Evolutionary conservation across 2,888 invertebrate species (phyloP).

Genomic region (Drosophila paranaensis): DNA sequence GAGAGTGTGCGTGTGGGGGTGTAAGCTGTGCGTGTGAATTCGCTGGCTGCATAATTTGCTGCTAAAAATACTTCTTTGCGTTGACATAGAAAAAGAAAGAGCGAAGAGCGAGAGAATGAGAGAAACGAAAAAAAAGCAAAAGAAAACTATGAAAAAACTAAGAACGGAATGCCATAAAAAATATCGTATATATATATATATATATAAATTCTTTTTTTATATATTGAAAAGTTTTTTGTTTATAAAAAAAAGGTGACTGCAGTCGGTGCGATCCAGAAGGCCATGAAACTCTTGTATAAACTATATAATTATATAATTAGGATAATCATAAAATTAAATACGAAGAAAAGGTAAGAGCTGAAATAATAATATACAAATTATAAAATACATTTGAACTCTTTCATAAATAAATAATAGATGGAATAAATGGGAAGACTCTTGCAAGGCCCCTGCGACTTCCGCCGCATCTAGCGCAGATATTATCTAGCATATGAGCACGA

Average conservation of each 20-base stretch:
- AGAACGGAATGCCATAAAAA: conserved; percentile 4
- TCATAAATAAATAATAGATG: background rate
- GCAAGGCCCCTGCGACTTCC: too few relatives aligned
- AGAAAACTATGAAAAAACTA: conserved; percentile 8
- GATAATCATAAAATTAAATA: background rate
- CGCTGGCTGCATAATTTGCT: conserved; percentile 61
- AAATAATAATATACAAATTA: background rate
- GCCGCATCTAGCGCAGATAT: too few relatives aligned
- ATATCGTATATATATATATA: background rate
- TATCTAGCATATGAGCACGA: too few relatives aligned
- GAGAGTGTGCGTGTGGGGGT: conserved; percentile 14
- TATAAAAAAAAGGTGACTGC: background rate
- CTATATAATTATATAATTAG: background rate
- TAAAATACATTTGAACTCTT: too few relatives aligned
- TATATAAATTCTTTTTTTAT: background rate
- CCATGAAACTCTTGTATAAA: background rate
- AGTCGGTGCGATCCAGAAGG: background rate
- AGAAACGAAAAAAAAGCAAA: conserved; percentile 8
- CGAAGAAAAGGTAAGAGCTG: background rate
- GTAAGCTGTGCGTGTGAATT: conserved; percentile 40
- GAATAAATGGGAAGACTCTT: too few relatives aligned
- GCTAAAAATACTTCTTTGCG: conserved; percentile 72
- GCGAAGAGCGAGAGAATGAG: background rate
- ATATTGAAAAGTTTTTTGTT: background rate
- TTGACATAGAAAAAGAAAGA: conserved; percentile 30